These are phyloP conservation scores for Cyclophora punctaria DNA, from an alignment of 2,888 invertebrate species.

Conservation along the genomic window DNA sequence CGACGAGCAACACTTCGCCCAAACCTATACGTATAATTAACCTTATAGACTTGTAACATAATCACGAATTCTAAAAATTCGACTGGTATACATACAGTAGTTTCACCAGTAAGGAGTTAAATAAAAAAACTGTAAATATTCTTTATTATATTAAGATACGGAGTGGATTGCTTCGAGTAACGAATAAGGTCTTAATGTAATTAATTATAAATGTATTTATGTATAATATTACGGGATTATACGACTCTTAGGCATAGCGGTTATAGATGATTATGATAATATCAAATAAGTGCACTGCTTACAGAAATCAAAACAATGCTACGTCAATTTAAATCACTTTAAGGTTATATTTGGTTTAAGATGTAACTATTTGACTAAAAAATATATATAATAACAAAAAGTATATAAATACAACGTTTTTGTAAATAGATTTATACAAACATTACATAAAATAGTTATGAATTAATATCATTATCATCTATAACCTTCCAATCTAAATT, in stretches of 20 bases:
- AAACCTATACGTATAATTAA: slow-evolving; percentile 16
- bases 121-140: slow-evolving; percentile 44
- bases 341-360: no score
- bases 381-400: no score
- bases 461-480: no score
- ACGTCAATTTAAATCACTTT: no score
- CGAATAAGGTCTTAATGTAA: slow-evolving; percentile 33
- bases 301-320: no score
- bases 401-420: no score
- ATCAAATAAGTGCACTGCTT: not conserved
- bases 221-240: slow-evolving; percentile 23
- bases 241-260: not conserved
- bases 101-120: slow-evolving; percentile 32
- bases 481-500: no score
- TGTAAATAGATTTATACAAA: no score
- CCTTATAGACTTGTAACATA: slow-evolving; percentile 44
- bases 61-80: slow-evolving; percentile 49
- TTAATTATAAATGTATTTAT: slow-evolving; percentile 40
- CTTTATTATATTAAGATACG: slow-evolving; percentile 37
- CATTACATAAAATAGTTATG: no score
- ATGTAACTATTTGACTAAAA: no score
- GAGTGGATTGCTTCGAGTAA: slow-evolving; percentile 36
- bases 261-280: slow-evolving; percentile 4
- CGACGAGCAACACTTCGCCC: no score
- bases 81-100: slow-evolving; percentile 44